These are phyloP conservation scores for Odocoileus virginianus DNA, from an alignment of 2,113 vertebrate genomes.

Conservation along the genomic window DNA sequence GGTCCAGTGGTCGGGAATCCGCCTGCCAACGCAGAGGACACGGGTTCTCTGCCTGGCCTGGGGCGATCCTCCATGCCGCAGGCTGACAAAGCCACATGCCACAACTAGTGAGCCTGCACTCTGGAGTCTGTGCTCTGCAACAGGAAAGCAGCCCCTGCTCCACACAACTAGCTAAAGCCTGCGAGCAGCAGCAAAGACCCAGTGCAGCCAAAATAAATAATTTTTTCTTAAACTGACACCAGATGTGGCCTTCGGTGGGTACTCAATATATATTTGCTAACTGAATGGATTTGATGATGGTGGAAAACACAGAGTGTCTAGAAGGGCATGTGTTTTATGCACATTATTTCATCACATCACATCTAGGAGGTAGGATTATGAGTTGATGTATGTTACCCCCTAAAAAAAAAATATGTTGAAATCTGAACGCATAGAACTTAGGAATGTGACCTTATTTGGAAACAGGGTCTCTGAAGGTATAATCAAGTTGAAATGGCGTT, in stretches of 20 bases:
- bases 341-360: background rate
- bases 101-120: background rate
- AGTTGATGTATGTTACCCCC: background rate
- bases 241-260: background rate
- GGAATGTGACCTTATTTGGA: background rate
- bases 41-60: background rate
- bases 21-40: background rate
- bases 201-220: background rate
- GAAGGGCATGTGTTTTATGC: background rate
- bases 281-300: background rate
- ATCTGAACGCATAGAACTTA: background rate
- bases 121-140: background rate
- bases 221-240: background rate
- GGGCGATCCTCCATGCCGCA: background rate
- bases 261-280: background rate
- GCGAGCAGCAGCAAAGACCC: background rate
- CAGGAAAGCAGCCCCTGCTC: background rate
- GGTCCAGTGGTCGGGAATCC: background rate
- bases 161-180: background rate
- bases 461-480: background rate
- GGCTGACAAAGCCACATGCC: background rate
- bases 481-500: background rate
- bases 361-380: background rate
- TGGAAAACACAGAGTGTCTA: background rate
- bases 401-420: background rate